Evolutionary conservation across 2,888 invertebrate genomes (phyloP).

Genomic region (Archips xylosteana): DNA sequence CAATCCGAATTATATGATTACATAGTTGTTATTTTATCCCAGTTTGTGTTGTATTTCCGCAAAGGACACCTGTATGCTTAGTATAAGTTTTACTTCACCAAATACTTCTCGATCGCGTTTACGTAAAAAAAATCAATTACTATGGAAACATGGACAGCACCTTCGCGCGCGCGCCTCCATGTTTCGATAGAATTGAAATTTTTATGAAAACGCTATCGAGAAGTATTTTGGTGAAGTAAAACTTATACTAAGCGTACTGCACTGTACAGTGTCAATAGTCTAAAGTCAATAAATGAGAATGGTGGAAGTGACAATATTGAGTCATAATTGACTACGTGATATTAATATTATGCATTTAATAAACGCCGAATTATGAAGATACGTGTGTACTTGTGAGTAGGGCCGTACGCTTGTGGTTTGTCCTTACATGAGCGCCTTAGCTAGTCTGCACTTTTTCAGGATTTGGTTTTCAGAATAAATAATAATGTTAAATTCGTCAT

Average conservation of each 20-base stretch:
- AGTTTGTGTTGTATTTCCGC: slow-evolving; percentile 14
- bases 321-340: slow-evolving; percentile 33
- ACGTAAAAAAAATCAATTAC: no score
- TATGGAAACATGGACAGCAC: no score
- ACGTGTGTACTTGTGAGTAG: background rate
- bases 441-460: background rate
- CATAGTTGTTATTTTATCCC: slow-evolving; percentile 12
- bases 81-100: no score
- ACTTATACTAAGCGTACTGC: no score
- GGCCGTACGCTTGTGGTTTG: background rate
- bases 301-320: slow-evolving; percentile 28
- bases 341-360: slow-evolving; percentile 38
- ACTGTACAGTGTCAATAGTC: background rate
- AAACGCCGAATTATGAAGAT: slow-evolving; percentile 30
- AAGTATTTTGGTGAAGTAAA: no score
- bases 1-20: slow-evolving; percentile 34
- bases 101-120: no score
- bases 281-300: slow-evolving; percentile 9
- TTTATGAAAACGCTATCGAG: no score
- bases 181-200: no score
- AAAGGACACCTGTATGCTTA: slow-evolving; percentile 5
- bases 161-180: no score
- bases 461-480: background rate
- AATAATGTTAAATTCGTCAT: background rate
- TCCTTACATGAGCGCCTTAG: background rate